phyloP scores from a whole-genome alignment of 2,888 invertebrate species.

The Phorcus lineatus region DNA sequence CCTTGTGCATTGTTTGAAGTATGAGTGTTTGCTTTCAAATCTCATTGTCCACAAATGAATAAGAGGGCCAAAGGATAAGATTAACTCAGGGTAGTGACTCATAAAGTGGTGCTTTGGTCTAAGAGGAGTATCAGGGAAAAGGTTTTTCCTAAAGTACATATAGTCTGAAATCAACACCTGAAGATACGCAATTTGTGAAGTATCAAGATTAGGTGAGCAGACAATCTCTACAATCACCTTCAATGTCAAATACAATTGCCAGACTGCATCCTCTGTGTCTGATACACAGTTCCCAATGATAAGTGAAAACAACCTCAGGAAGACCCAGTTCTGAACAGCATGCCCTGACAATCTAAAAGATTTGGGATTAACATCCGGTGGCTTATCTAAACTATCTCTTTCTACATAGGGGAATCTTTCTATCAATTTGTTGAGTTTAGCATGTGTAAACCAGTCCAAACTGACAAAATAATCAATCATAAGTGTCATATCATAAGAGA shows the following conservation, averaged over 20 bases:
- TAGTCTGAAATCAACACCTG: conserved; percentile 28
- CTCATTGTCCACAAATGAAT: conserved; percentile 42
- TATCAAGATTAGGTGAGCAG: conserved; percentile 24
- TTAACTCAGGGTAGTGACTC: conserved; percentile 37
- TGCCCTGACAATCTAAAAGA: conserved; percentile 30
- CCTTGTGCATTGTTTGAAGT: conserved; percentile 42
- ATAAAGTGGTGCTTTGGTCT: conserved; percentile 38
- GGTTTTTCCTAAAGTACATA: not conserved
- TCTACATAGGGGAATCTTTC: not conserved
- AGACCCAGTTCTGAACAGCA: conserved; percentile 39
- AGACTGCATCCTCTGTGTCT: conserved; percentile 24
- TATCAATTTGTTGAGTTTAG: conserved; percentile 24
- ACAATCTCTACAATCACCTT: conserved; percentile 32
- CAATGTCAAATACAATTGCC: conserved; percentile 33
- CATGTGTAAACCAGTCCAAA: conserved; percentile 27
- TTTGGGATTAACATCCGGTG: not conserved
- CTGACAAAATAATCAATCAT: conserved; percentile 30
- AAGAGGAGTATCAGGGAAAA: conserved; percentile 26
- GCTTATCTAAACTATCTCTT: conserved; percentile 31
- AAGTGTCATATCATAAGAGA: conserved; percentile 35
- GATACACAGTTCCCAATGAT: conserved; percentile 19
- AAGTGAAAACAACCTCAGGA: conserved; percentile 33
- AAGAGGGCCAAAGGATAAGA: conserved; percentile 40
- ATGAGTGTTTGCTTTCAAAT: conserved; percentile 45
- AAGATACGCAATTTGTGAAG: conserved; percentile 25